Conservation (phyloP, 37 sponge, comb jelly and placozoan genomes). For the Bolinopsis microptera region DNA sequence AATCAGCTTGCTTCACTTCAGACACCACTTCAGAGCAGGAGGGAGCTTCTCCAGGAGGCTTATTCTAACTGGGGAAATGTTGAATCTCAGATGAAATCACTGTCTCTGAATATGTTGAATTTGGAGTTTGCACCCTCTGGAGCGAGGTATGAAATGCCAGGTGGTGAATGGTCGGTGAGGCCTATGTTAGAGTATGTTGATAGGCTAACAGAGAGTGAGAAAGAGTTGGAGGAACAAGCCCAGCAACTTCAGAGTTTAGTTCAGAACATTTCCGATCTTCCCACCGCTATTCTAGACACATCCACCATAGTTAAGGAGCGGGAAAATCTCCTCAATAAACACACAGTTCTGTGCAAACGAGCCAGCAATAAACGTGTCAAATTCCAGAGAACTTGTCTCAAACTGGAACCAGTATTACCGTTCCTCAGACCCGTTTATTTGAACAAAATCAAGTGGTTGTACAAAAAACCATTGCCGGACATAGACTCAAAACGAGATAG, state of each 20-base stretch:
- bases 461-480: constrained; percentile 6
- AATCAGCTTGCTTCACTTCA: neutral
- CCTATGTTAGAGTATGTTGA: neutral
- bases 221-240: neutral
- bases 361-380: constrained; percentile 3
- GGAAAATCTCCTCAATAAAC: constrained; percentile 2
- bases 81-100: constrained; percentile 20
- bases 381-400: neutral
- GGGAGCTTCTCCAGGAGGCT: constrained; percentile 39
- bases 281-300: neutral
- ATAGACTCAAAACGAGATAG: constrained; percentile 3
- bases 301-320: neutral
- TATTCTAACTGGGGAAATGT: constrained; percentile 19
- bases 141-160: neutral
- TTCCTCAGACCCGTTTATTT: constrained; percentile 18
- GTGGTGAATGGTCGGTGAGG: constrained; percentile 1
- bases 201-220: neutral
- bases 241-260: neutral
- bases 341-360: constrained; percentile 30
- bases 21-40: neutral
- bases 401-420: neutral
- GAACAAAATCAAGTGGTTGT: neutral
- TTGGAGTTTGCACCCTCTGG: neutral
- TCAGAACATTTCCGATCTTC: neutral
- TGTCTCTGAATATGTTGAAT: neutral